A percentile compares a stretch with the other conserved stretches of the same genome.
phyloP scores from a whole-genome alignment of 64 coral and sea anemone species.

The Pocillopora verrucosa region DNA sequence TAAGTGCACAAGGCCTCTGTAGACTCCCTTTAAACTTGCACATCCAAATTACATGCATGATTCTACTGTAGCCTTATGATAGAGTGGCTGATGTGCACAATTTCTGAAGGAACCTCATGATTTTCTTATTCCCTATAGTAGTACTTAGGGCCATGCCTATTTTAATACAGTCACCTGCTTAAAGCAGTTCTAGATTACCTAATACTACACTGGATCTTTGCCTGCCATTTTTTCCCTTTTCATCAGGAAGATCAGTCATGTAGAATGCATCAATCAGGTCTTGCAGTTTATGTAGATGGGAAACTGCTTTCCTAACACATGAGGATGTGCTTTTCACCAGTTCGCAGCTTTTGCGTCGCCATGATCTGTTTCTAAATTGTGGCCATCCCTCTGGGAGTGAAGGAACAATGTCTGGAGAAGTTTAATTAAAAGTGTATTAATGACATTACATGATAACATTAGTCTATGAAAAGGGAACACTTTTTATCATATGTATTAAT shows the following conservation, averaged over 20 bases:
- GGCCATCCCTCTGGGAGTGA: conserved; percentile 76
- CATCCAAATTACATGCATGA: too few relatives aligned
- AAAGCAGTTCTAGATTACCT: neutral
- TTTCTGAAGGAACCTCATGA: too few relatives aligned
- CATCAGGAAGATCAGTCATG: conserved; percentile 1
- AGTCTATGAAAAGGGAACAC: too few relatives aligned
- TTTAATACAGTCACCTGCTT: neutral
- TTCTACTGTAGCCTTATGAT: too few relatives aligned
- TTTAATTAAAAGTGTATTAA: too few relatives aligned
- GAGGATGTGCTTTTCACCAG: conserved; percentile 78
- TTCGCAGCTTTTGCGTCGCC: conserved; percentile 92
- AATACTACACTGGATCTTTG: conserved; percentile 20
- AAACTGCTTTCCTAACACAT: conserved; percentile 90
- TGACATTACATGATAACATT: too few relatives aligned
- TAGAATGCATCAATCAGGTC: conserved; percentile 63
- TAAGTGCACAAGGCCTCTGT: too few relatives aligned
- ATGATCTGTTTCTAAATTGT: conserved; percentile 44
- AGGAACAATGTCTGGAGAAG: conserved; percentile 62
- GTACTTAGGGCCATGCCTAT: too few relatives aligned
- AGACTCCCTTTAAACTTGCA: too few relatives aligned
- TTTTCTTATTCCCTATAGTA: too few relatives aligned
- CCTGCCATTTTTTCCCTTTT: conserved; percentile 6
- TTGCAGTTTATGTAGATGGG: conserved; percentile 82
- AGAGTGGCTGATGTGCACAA: too few relatives aligned
- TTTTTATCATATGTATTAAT: too few relatives aligned